Percentiles rank a stretch among this genome's conserved stretches.
Evolutionary conservation across 2,797 vertebrate genomes (phyloP).

Genomic region (Dromococcyx pavoninus): DNA sequence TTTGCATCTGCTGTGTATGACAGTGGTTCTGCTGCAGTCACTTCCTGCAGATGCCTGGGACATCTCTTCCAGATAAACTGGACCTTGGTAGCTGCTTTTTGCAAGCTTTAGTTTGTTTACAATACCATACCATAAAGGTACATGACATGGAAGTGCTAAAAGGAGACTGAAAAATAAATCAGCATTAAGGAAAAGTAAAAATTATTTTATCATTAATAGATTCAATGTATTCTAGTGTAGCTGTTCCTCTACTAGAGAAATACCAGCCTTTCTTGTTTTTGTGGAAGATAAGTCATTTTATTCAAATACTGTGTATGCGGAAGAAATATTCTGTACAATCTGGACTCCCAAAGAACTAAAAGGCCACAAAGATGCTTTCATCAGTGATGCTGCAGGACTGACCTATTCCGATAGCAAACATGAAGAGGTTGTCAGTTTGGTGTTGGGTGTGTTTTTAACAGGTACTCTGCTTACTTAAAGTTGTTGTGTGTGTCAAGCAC

Average conservation of each 20-base stretch:
- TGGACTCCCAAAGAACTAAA: not conserved
- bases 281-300: not conserved
- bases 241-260: not conserved
- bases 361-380: not conserved
- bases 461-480: not conserved
- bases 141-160: not conserved
- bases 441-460: not conserved
- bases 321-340: not conserved
- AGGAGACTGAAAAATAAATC: not conserved
- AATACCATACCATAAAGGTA: not conserved
- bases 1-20: not conserved
- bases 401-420: not conserved
- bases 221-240: accelerated
- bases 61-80: not conserved
- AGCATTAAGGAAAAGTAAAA: not conserved
- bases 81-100: not conserved
- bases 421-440: not conserved
- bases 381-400: not conserved
- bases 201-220: accelerated
- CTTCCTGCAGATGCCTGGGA: not conserved
- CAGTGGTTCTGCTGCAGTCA: not conserved
- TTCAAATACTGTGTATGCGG: not conserved
- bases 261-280: not conserved
- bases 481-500: not conserved
- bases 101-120: not conserved